Evolutionary conservation across 1,140 invertebrate genomes (phyloP).

Genomic region (Drosophila kanapiae): DNA sequence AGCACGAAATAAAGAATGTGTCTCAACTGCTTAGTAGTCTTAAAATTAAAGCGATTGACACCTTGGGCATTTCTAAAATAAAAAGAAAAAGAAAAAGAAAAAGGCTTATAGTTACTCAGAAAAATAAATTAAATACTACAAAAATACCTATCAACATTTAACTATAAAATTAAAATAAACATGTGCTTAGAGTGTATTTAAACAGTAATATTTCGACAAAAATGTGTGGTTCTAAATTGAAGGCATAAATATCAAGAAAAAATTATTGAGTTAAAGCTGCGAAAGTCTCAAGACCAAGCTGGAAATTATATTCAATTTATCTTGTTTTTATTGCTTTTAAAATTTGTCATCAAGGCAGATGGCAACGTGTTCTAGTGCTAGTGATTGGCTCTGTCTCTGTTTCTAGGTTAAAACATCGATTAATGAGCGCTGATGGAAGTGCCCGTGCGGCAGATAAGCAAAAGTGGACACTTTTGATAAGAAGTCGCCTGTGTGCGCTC

Average conservation of each 20-base stretch:
- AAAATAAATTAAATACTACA: background rate
- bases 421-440: constrained; percentile 31
- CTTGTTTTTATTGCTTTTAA: background rate
- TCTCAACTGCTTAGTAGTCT: background rate
- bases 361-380: constrained; percentile 15
- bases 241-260: background rate
- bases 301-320: too few relatives aligned
- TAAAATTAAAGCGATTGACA: background rate
- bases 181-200: background rate
- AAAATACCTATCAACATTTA: background rate
- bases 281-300: too few relatives aligned
- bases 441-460: constrained; percentile 32
- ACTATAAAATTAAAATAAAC: background rate
- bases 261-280: background rate
- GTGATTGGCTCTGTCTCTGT: constrained; percentile 8
- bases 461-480: constrained; percentile 48
- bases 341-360: constrained; percentile 6
- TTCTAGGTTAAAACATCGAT: constrained; percentile 43
- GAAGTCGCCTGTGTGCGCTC: constrained; percentile 2
- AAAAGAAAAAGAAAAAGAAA: background rate
- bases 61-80: background rate
- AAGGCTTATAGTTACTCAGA: background rate
- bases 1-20: background rate
- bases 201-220: too few relatives aligned
- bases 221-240: background rate